A percentile compares a stretch with the other conserved stretches of the same genome.
phyloP scores from a whole-genome alignment of 2,888 invertebrate species.

The Oligia fasciuncula region DNA sequence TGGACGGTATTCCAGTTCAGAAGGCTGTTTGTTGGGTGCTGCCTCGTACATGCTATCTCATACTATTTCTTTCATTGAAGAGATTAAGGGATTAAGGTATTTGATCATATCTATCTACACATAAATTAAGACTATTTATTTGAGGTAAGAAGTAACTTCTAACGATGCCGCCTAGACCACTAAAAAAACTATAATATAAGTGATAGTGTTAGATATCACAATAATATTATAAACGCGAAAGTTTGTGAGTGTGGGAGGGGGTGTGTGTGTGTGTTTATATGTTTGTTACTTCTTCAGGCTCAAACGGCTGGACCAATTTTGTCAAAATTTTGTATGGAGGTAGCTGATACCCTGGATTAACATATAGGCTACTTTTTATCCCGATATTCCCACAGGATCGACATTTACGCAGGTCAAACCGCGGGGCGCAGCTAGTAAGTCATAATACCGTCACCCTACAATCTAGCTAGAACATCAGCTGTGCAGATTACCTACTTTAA shows the following conservation, averaged over 20 bases:
- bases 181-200: not conserved
- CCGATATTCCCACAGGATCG: no score
- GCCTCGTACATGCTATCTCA: not conserved
- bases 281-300: no score
- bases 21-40: not conserved
- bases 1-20: not conserved
- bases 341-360: no score
- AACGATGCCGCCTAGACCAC: constrained; percentile 23
- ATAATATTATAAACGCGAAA: no score
- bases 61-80: not conserved
- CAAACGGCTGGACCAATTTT: no score
- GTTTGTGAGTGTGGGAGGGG: no score
- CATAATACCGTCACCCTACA: not conserved
- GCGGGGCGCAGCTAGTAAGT: not conserved
- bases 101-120: constrained; percentile 9
- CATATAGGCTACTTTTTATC: no score
- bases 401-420: no score
- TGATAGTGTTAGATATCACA: not conserved
- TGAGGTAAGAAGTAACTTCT: constrained; percentile 3
- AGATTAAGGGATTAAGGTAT: constrained; percentile 15
- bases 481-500: not conserved
- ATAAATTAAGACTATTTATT: constrained; percentile 17
- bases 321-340: no score
- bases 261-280: no score
- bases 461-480: not conserved